Evolutionary conservation across 2,888 invertebrate genomes (phyloP), one percentile per base, ranked within the genome.

Genomic region (Cyrtodaria siliqua): DNA sequence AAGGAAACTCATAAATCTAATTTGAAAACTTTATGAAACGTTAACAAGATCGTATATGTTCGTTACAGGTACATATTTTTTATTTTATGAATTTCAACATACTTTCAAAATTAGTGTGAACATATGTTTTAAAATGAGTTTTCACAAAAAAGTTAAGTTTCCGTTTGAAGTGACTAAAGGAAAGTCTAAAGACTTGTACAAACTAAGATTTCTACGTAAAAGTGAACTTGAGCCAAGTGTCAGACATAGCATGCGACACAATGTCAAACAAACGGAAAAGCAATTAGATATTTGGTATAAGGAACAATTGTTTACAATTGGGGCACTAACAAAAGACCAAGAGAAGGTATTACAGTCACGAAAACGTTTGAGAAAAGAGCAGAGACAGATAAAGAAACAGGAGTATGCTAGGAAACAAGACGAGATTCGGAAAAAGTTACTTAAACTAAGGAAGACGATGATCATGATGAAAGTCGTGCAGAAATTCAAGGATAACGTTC

Each of bases 251-350:
- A 53, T 77, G 47, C 49, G 73, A 47, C 63, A 73, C 26, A 73
- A 64, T 38, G 59, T 55, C 24, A 29, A 49, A n/a, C 70, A 73
- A 67, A 63, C 76, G 73, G 73, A 66, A 6, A 55, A 60, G 24
- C 80, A 80, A 70, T 67, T 80, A 66, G 80, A 77, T 47, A 27
- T 73, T 3, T 80, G 80, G 80, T 71, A 50, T 62, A 80, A 76
- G 73, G 76, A 80, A 56, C 72, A 74, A 61, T 52, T 59, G 59
- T 64, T 73, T 24, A 76, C 72, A 0, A 72, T 80, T 9, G 76
- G 75, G 20, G 62, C 66, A 18, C 47, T 80, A 59, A 80, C 38
- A 44, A 76, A 70, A 71, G 75, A 73, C 49, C 80, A 80, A 23
- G 76, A 80, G 20, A 77, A 76, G 49, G 16, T 73, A 14, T 66